Base-by-base conservation (phyloP, 1,140 invertebrate species). In the Aphis gossypii region DNA sequence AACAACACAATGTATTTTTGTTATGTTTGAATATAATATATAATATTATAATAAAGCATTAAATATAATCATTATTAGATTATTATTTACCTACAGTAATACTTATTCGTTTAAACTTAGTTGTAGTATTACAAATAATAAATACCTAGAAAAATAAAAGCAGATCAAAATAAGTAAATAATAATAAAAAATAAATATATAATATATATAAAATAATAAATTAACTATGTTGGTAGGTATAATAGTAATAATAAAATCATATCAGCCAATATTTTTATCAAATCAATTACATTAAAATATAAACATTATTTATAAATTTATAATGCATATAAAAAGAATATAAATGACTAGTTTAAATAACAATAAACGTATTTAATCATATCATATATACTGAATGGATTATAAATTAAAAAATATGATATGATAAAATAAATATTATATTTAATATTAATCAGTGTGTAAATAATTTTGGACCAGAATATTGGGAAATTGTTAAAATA, bases 271-370 rank as follows among this genome's bases (percentile, higher is more conserved):
- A 46, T 46, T 86, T 30, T 46, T 25, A 44, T 30, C 25, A 76
- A n/a, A n/a, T 76, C 5, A 76, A 41, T 84, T 9, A 44, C 7
- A 87, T 48, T 87, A 48, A 48, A 87, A 48, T 35, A 20, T 46
- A 87, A 38, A 46, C 23, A 46, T 87, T 87, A 48, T 35, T 48
- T 56, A 56, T 89, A 25, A 89, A 48, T 35, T 48, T 56, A 56
- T 89, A 25, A 89, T 88, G 23, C 56, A 35, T 41, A 89, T 56
- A 38, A 89, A 89, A 89, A 56, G 25, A 54, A 56, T 35, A 92
- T 92, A 82, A 83, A 83, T 41, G 46, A 92, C 91, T 92, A 83
- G 76, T 35, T 30, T 41, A 92, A 30, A 92, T 92, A 84, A 84
- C 68, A 92, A 38, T 82, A 92, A 38, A 83, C 38, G 21, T 68